Evolutionary conservation across 2,888 invertebrate species (phyloP).

Genomic region (Podotricha telesiphe): DNA sequence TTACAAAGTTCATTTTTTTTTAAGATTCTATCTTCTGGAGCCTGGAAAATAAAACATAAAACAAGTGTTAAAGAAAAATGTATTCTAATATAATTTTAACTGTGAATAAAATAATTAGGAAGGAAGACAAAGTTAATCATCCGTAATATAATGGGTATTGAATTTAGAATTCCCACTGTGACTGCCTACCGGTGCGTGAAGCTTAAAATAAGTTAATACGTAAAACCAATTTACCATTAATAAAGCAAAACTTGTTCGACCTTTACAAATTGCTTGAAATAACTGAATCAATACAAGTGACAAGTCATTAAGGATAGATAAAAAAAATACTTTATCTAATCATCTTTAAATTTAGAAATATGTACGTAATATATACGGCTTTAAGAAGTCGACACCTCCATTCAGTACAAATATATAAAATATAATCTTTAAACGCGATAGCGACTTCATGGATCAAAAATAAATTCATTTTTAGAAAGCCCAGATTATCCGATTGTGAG

Average conservation of each 20-base stretch:
- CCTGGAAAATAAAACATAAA: slow-evolving; percentile 11
- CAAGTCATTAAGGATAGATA: slow-evolving; percentile 2
- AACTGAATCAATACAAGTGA: slow-evolving; percentile 9
- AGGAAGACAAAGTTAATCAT: not conserved
- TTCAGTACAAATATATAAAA: slow-evolving; percentile 11
- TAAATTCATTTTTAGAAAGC: slow-evolving; percentile 19
- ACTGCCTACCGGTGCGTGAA: slow-evolving; percentile 6
- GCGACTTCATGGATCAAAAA: slow-evolving; percentile 8
- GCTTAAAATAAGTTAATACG: slow-evolving; percentile 16
- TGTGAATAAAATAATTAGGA: not conserved
- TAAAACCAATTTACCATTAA: slow-evolving; percentile 21
- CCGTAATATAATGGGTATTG: not conserved
- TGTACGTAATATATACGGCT: too few relatives aligned
- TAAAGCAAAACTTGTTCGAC: slow-evolving; percentile 13
- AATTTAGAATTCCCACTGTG: slow-evolving; percentile 4
- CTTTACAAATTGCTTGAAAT: slow-evolving; percentile 18
- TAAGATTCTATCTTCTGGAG: slow-evolving; percentile 7
- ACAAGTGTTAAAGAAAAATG: not conserved
- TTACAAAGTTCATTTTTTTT: slow-evolving; percentile 19
- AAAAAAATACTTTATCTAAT: not conserved
- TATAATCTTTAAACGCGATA: slow-evolving; percentile 3
- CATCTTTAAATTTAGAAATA: not conserved
- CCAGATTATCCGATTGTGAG: slow-evolving; percentile 5
- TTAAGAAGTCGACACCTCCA: not conserved
- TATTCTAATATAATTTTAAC: not conserved